Base-by-base conservation (phyloP, 23 tunicate species). In the Clavelina lepadiformis region DNA sequence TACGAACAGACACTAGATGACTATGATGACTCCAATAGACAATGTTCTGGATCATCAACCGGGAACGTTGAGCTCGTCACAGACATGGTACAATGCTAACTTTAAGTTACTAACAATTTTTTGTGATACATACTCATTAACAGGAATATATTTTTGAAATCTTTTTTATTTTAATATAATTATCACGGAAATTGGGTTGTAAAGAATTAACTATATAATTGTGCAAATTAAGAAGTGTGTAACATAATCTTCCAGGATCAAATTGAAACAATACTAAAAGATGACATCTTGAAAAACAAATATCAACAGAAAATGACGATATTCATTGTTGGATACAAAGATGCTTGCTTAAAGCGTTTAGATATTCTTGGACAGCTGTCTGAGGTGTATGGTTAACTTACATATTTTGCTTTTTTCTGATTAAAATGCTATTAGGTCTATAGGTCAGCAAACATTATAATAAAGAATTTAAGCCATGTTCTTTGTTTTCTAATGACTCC, bases 301-400 rank as follows among this genome's bases (percentile, higher is more conserved):
- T 84, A 84, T 52, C 93, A 84, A 57, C 93, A 76, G 41, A 76
- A 70, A 33, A 22, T 84, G 8, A 65, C 83, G 20, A 69, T 84
- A 28, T 71, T 76, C 35, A 76, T 84, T 8, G 81, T 74, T 56
- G 93, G 79, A 15, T 84, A 78, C 73, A 80, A 84, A 56, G 35
- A 69, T 35, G 8, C 65, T 26, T 84, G 93, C 56, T 38, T 70
- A 18, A 38, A 84, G 57, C 61, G 93, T 41, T 38, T 68, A 19
- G 80, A 84, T 5, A 47, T 84, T 13, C 37, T 84, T 19, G 45
- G 63, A 15, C 93, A 84, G 64, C 31, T 84, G 5, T 76, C 74
- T 20, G 93, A 84, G 74, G 92, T 83, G 59, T 47, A 32, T 51
- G 7, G 6, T 50, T n/a, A n/a, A n/a, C n/a, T n/a, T n/a, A n/a